phyloP scores from a whole-genome alignment of 2,888 invertebrate genomes.

The Parnassius orleans region DNA sequence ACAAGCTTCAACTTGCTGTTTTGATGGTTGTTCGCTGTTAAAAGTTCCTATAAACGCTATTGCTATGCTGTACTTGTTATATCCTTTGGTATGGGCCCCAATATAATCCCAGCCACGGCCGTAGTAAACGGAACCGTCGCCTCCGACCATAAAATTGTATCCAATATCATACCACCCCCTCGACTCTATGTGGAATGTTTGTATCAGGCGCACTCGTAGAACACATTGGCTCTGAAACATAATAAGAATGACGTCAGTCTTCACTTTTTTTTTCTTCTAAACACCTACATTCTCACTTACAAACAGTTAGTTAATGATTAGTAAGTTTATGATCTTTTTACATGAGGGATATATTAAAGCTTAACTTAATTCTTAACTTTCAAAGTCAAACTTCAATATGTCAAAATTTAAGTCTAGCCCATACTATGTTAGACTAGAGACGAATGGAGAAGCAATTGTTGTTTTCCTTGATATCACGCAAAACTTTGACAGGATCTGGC shows the following conservation, averaged over 20 bases:
- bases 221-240: conserved; percentile 80
- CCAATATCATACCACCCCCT: conserved; percentile 84
- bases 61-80: conserved; percentile 84
- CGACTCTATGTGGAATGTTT: conserved; percentile 85
- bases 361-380: no score
- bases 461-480: no score
- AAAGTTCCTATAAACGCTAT: conserved; percentile 89
- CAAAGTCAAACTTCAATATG: no score
- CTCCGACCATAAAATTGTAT: conserved; percentile 90
- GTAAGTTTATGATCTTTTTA: no score
- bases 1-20: conserved; percentile 80
- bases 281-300: no score
- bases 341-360: no score
- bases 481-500: no score
- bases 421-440: no score
- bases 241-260: not conserved
- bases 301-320: no score
- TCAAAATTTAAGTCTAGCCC: no score
- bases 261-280: no score
- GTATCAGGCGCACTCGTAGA: conserved; percentile 81
- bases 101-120: conserved; percentile 87
- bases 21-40: conserved; percentile 70
- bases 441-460: no score
- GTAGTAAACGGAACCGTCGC: conserved; percentile 87
- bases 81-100: conserved; percentile 86